Evolutionary conservation across 2,888 invertebrate genomes (phyloP).

Genomic region (Podabrus alpinus): DNA sequence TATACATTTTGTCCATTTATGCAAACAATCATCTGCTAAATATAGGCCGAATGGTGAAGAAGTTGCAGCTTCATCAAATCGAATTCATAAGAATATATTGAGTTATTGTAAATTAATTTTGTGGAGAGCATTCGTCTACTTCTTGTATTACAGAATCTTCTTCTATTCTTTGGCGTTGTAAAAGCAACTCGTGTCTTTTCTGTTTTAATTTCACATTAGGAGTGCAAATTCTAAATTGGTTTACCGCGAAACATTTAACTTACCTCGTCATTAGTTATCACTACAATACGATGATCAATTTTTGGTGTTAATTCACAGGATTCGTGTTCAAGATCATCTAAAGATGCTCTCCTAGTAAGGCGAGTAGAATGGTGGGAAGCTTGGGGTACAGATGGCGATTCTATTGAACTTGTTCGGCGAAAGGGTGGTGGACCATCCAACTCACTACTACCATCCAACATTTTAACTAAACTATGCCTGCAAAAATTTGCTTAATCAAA

Average conservation of each 20-base stretch:
- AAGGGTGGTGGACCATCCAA: conserved; percentile 75
- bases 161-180: conserved; percentile 66
- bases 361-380: conserved; percentile 51
- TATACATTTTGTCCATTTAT: not conserved
- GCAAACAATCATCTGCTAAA: conserved; percentile 7
- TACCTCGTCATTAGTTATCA: conserved; percentile 77
- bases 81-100: conserved; percentile 16
- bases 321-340: conserved; percentile 82
- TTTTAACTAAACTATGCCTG: conserved; percentile 79
- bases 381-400: conserved; percentile 43
- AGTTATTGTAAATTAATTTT: conserved; percentile 42
- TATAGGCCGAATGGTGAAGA: conserved; percentile 14
- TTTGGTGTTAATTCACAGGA: conserved; percentile 81
- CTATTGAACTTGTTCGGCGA: conserved; percentile 58
- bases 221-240: not conserved
- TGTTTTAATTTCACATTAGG: conserved; percentile 46
- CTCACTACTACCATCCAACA: conserved; percentile 68
- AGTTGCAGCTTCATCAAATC: conserved; percentile 5
- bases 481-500: not conserved
- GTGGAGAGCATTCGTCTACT: conserved; percentile 66
- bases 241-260: conserved; percentile 26
- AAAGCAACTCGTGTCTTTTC: conserved; percentile 63
- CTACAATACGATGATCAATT: conserved; percentile 79
- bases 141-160: conserved; percentile 73
- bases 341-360: conserved; percentile 71